A percentile compares a stretch with the other conserved stretches of the same genome.
Evolutionary conservation across 2,888 invertebrate genomes (phyloP).

Genomic region (Torymus aiolomorphi): DNA sequence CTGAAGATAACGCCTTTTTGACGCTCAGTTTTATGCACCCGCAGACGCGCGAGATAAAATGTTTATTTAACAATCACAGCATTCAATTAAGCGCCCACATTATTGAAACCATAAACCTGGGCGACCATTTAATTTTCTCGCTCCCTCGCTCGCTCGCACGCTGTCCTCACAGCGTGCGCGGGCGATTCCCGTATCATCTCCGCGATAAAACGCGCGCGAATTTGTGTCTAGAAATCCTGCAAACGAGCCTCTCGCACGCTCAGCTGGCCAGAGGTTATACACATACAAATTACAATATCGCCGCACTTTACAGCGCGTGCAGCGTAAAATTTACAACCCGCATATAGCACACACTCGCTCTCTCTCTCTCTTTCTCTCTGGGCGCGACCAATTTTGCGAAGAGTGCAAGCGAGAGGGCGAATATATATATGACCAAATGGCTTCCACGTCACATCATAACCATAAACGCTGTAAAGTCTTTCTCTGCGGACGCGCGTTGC

Average conservation of each 20-base stretch:
- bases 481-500: no score
- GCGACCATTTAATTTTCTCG: slow-evolving; percentile 29
- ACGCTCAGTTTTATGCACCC: neutral
- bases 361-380: no score
- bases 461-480: slow-evolving; percentile 24
- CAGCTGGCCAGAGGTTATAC: no score
- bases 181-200: no score
- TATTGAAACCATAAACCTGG: slow-evolving; percentile 45
- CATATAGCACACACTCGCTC: slow-evolving; percentile 18
- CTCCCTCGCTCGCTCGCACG: neutral
- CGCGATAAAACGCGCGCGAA: slow-evolving; percentile 33
- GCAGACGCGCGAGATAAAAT: slow-evolving; percentile 23
- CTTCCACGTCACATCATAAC: slow-evolving; percentile 40
- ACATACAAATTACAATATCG: slow-evolving; percentile 39
- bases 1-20: slow-evolving; percentile 9
- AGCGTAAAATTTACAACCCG: slow-evolving; percentile 35
- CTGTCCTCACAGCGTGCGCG: neutral
- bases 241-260: no score
- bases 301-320: slow-evolving; percentile 3
- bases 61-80: slow-evolving; percentile 38
- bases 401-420: no score
- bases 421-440: neutral
- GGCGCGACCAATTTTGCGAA: no score
- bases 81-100: slow-evolving; percentile 28
- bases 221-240: slow-evolving; percentile 34